Evolutionary conservation across 2,888 invertebrate genomes (phyloP), one percentile per base, ranked within the genome.

Genomic region (Halictus quadricinctus): DNA sequence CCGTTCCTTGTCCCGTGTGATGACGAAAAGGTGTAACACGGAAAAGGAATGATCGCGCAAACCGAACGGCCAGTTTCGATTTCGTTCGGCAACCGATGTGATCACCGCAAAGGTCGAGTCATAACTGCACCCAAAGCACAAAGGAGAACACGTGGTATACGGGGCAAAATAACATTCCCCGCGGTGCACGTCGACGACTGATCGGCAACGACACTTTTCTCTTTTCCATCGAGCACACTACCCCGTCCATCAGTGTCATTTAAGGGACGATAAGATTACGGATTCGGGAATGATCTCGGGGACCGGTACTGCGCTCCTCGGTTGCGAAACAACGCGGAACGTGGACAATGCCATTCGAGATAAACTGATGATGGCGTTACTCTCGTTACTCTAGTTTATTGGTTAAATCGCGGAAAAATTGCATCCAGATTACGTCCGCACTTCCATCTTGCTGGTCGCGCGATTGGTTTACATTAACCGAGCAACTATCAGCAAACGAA

Each of bases 321-420:
- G 36, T 36, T 25, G 10, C 36, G 46, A 78, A 70, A 64, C 29
- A 73, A 5, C 50, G 2, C 15, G 41, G 18, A 73, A 46, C 15
- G 21, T 18, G 21, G 12, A 60, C 1, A 43, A 70, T 13, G 41
- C 8, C 21, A 74, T 54, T 6, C 66, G 21, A 25, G 21, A 10
- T 72, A 77, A 72, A 43, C 21, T 7, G 66, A 18, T 29, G 54
- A 54, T 85, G 77, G 73, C 83, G 80, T 86, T 88, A 88, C 80
- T 86, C 13, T 50, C 21, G 15, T 36, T 69, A 21, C 29, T 43
- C 78, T 64, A 15, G 29, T 64, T 79, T 79, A 60, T 77, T 58
- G n/a, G 21, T 70, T 79, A 10, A n/a, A 13, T 50, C 25, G 6
- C 64, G 43, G 2, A 70, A 70, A 50, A 76, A 66, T 13, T 1